These are phyloP conservation scores for Cataglyphis altisquamis DNA, from an alignment of 2,888 invertebrate genomes.

Conservation along the genomic window DNA sequence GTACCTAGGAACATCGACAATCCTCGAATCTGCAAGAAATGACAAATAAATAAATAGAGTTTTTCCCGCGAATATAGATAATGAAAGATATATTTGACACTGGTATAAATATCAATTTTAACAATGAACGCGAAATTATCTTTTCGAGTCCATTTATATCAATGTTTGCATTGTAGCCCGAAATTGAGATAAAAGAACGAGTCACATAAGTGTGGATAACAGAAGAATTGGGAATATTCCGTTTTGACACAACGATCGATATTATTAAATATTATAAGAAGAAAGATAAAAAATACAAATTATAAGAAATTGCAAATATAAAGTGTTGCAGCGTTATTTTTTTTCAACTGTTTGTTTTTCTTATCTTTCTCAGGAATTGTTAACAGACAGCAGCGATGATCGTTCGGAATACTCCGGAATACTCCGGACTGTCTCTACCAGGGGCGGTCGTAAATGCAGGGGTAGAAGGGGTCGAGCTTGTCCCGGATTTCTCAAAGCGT, in stretches of 20 bases:
- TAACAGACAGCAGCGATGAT: slow-evolving; percentile 89
- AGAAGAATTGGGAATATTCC: background rate
- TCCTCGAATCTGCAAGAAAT: background rate
- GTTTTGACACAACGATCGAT: background rate
- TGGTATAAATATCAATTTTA: background rate
- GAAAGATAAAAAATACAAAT: background rate
- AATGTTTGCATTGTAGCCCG: background rate
- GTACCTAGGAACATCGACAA: background rate
- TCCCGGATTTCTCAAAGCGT: slow-evolving; percentile 88
- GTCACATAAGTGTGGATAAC: background rate
- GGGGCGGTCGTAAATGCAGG: slow-evolving; percentile 80
- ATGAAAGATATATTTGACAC: background rate
- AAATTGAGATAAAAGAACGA: slow-evolving; percentile 17
- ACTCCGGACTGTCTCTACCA: slow-evolving; percentile 79
- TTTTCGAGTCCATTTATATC: background rate
- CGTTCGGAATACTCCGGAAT: slow-evolving; percentile 87
- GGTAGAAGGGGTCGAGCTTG: slow-evolving; percentile 84
- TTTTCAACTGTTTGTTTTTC: slow-evolving; percentile 3
- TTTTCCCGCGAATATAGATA: background rate
- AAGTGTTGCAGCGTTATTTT: background rate
- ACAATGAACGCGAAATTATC: background rate
- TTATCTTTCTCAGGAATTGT: slow-evolving; percentile 87
- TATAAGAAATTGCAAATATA: slow-evolving; percentile 4
- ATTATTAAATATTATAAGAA: background rate
- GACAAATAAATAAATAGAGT: slow-evolving; percentile 17